These are phyloP conservation scores for Holotrichia oblita DNA, from an alignment of 1,140 invertebrate species.

Conservation along the genomic window DNA sequence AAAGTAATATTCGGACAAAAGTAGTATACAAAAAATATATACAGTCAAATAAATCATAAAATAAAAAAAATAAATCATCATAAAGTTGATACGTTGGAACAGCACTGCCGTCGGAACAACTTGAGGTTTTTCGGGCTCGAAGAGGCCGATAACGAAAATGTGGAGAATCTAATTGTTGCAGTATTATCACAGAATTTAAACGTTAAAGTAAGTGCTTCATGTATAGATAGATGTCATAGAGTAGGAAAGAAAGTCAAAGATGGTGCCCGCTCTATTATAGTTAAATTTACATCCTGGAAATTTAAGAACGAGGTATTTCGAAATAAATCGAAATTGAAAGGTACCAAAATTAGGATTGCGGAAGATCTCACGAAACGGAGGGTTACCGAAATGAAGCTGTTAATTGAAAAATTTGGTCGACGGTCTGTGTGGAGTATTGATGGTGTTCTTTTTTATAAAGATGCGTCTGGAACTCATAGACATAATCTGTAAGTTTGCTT, in stretches of 20 bases:
- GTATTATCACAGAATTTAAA: constrained; percentile 13
- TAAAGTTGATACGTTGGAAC: constrained; percentile 9
- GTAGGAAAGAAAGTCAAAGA: constrained; percentile 6
- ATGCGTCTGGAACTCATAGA: too few species aligned
- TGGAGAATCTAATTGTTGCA: constrained; percentile 13
- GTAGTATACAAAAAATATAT: too few species aligned
- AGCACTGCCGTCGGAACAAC: constrained; percentile 23
- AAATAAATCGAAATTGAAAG: constrained; percentile 38
- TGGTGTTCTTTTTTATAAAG: too few species aligned
- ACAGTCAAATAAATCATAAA: too few species aligned
- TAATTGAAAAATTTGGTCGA: too few species aligned
- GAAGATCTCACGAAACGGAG: constrained; percentile 28
- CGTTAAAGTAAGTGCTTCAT: not conserved
- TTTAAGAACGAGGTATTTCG: constrained; percentile 9
- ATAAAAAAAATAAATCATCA: too few species aligned
- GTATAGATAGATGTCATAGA: constrained; percentile 17
- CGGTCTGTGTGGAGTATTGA: too few species aligned
- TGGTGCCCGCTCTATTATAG: constrained; percentile 2
- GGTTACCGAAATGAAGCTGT: too few species aligned
- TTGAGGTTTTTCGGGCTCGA: constrained; percentile 33
- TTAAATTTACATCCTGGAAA: not conserved
- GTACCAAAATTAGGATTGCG: constrained; percentile 36
- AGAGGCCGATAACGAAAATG: constrained; percentile 34
- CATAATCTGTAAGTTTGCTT: too few species aligned
- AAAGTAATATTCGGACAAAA: too few species aligned